A percentile compares a stretch with the other conserved stretches of the same genome.
Conservation (phyloP, 2,113 vertebrate genomes). For the Coracopsis vasa region DNA sequence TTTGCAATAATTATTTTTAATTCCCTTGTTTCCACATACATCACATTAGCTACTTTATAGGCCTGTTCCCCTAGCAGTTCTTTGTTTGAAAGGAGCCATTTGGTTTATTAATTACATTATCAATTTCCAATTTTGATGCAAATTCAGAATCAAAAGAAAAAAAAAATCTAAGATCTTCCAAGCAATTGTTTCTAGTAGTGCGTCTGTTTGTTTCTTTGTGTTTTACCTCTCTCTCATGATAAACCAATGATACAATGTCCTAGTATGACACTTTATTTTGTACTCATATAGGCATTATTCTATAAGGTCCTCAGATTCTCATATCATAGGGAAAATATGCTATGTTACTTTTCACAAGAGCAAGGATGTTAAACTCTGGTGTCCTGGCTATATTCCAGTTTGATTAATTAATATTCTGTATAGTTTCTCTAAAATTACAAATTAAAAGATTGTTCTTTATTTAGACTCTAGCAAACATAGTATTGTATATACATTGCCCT, state of each 20-base stretch:
- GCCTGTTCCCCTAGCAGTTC: neutral
- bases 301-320: neutral
- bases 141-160: neutral
- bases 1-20: neutral
- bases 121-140: neutral
- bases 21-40: neutral
- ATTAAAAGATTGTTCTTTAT: neutral
- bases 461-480: neutral
- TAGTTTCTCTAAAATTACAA: neutral
- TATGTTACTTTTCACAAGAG: neutral
- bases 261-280: neutral
- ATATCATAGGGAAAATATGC: neutral
- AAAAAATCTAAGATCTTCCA: neutral
- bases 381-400: neutral
- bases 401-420: conserved; percentile 3
- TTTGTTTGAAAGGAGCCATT: neutral
- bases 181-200: neutral
- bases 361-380: neutral
- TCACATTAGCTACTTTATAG: neutral
- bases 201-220: neutral
- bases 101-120: neutral
- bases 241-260: neutral
- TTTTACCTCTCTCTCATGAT: neutral
- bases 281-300: neutral
- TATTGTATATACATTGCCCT: neutral